Evolutionary conservation across 2,797 vertebrate genomes (phyloP).

Genomic region (Brachyrhaphis roseni): DNA sequence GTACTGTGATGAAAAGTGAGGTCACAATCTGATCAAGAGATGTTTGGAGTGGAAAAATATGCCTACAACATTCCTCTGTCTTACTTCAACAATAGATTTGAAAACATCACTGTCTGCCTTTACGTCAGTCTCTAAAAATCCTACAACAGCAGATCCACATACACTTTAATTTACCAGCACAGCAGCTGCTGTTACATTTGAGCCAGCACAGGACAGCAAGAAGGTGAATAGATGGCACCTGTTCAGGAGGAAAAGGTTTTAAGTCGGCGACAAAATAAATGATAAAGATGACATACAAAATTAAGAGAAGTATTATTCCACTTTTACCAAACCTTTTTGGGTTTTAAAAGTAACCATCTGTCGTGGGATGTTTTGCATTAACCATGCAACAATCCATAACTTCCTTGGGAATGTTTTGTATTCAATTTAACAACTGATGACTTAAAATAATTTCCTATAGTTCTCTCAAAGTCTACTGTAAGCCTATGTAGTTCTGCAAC

Average conservation of each 20-base stretch:
- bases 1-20: conserved; percentile 46
- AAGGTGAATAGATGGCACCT: conserved; percentile 7
- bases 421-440: neutral
- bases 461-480: neutral
- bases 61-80: conserved; percentile 6
- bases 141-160: conserved; percentile 1
- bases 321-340: neutral
- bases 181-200: conserved; percentile 9
- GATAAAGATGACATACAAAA: neutral
- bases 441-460: neutral
- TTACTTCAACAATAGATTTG: conserved; percentile 27
- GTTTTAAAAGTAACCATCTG: neutral
- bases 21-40: conserved; percentile 28
- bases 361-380: neutral
- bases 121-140: conserved; percentile 1
- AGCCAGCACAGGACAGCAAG: neutral
- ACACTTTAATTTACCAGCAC: conserved; percentile 6
- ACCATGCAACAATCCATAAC: neutral
- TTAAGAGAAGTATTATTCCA: neutral
- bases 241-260: conserved; percentile 2
- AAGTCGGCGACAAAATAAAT: neutral
- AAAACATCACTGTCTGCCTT: conserved; percentile 31
- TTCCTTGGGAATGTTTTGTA: neutral
- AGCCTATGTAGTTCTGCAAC: neutral
- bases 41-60: conserved; percentile 23